Evolutionary conservation across 2,888 invertebrate genomes (phyloP), one percentile per base, ranked within the genome.

Genomic region (Cinara cedri): DNA sequence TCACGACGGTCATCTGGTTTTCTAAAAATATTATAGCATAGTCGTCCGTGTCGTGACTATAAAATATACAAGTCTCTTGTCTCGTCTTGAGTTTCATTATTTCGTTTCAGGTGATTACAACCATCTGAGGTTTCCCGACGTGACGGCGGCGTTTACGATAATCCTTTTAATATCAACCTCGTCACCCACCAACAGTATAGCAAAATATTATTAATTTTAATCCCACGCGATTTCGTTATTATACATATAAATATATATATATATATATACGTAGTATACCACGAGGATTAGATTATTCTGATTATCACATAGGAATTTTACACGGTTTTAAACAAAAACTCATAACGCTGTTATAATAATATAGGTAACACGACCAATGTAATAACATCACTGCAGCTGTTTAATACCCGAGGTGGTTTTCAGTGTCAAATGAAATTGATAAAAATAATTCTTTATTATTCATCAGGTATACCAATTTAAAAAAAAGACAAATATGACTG

Each of bases 181-280:
- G 34, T 6, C 34, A 3, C 3, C 34, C 34, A 6, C 42, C 3
- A 13, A 44, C 19, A 1, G 34, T 34, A 19, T 65, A 65, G 21
- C 21, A 21, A 65, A 46, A 44, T 65, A 21, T 65, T 34, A 34
- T 34, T 34, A 34, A n/a, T n/a, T n/a, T 34, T 65, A 46, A 65
- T 65, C 42, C 19, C 44, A 13, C 19, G 8, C 42, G 63, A 63
- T 63, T 63, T 63, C 21, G 42, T 63, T 21, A 44, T 13, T 3
- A 34, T 34, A 34, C 34, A n/a, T n/a, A n/a, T n/a, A n/a, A n/a
- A n/a, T n/a, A n/a, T n/a, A n/a, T n/a, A n/a, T n/a, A n/a, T n/a
- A n/a, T n/a, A n/a, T n/a, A n/a, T n/a, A n/a, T n/a, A 4, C 34
- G 34, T 34, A 34, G 3, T n/a, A n/a, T 34, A 34, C 34, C 3